Evolutionary conservation across 1,140 invertebrate species (phyloP), one percentile per base, ranked within the genome.

Genomic region (Pygmarrhopalites habei): DNA sequence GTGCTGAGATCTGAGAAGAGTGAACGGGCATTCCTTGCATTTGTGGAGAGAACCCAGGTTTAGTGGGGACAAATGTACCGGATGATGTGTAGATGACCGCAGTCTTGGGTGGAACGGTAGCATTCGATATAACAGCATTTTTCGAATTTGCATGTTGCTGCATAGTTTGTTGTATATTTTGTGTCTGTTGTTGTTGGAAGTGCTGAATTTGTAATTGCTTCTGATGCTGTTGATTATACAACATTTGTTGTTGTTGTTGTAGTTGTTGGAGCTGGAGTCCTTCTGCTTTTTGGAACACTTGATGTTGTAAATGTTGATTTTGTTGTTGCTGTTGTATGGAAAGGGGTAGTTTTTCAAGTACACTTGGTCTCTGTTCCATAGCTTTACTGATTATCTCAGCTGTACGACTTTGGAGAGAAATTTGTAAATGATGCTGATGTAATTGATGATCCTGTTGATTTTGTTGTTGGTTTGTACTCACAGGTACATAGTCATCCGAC

Each of bases 401-500:
- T 29, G 63, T 60, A 23, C 59, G 43, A 1, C 23, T 62, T 7
- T 62, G 60, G 2, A 52, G 7, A 14, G 52, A 55, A 17, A 55
- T 28, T 28, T 57, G 12, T 15, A 43, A 32, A n/a, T 60, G 44
- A 44, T 44, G 25, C 41, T 53, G 49, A 10, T 30, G 60, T 25
- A 53, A 12, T n/a, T 41, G 29, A 51, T 49, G 58, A 14, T 25
- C 60, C 2, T 52, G 60, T 7, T 62, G 60, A 62, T 32, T 4
- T 29, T 43, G 49, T 29, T 28, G 49, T 25, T 46, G 21, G 26
- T 44, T 23, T 26, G 55, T 43, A n/a, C n/a, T 7, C n/a, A 25
- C 32, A 29, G 84, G 83, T 56, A 86, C 81, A 71, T 86, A 86
- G 55, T 88, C 86, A 71, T 86, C 86, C 30, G 83, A 84, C 69